These are phyloP conservation scores for Salvelinus fontinalis DNA, from an alignment of 2,113 vertebrate genomes.

Conservation along the genomic window DNA sequence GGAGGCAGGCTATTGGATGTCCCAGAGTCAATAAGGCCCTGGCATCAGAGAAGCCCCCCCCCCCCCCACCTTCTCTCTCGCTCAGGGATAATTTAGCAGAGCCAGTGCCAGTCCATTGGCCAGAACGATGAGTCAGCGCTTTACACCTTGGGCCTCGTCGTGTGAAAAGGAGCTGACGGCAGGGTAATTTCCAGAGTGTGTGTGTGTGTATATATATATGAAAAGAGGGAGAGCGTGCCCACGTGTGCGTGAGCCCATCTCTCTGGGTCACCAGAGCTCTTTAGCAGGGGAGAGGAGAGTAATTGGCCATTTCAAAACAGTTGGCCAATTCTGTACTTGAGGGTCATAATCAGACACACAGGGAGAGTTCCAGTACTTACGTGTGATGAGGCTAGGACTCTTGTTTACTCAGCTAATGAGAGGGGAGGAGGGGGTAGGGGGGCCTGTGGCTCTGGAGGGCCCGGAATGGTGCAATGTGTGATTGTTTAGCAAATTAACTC, in stretches of 20 bases:
- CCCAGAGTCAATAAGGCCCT: constrained; percentile 45
- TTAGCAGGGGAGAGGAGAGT: constrained; percentile 25
- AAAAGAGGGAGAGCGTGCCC: no score
- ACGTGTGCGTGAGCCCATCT: constrained; percentile 7
- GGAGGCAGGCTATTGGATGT: constrained; percentile 40
- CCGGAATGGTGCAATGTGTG: not conserved
- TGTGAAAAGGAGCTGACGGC: constrained; percentile 63
- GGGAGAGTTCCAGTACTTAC: constrained; percentile 17
- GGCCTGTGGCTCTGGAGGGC: constrained; percentile 11
- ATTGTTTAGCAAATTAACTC: constrained; percentile 6
- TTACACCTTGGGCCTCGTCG: constrained; percentile 47
- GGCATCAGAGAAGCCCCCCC: constrained; percentile 43
- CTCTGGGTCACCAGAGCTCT: constrained; percentile 31
- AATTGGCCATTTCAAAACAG: constrained; percentile 45
- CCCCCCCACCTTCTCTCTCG: not conserved
- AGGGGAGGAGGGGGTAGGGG: not conserved
- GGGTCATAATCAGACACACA: constrained; percentile 14
- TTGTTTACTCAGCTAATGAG: constrained; percentile 22
- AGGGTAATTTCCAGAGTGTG: constrained; percentile 46
- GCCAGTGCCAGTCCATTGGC: constrained; percentile 34
- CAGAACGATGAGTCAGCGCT: constrained; percentile 66
- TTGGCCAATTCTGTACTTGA: constrained; percentile 9
- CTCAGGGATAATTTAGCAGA: constrained; percentile 47
- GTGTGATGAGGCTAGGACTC: not conserved
- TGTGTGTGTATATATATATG: no score